A percentile compares a stretch with the other conserved stretches of the same genome.
These are phyloP conservation scores for Seriola dumerili DNA, from an alignment of 2,113 vertebrate species.

Conservation along the genomic window DNA sequence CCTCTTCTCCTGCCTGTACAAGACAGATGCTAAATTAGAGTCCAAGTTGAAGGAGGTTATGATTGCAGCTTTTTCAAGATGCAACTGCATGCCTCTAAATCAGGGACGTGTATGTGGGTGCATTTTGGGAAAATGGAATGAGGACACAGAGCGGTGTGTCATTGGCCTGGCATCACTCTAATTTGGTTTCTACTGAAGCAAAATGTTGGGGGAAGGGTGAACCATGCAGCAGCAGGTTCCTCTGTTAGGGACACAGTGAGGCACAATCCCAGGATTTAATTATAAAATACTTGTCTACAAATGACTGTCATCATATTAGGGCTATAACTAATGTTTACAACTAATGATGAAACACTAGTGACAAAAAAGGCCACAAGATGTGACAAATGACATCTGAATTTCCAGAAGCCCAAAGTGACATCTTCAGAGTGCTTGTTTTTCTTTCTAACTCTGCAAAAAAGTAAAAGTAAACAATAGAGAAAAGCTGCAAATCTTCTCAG, in stretches of 20 bases:
- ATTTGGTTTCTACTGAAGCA: conserved; percentile 58
- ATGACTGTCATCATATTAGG: neutral
- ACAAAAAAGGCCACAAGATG: no score
- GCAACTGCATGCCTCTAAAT: conserved; percentile 20
- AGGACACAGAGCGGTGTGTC: conserved; percentile 60
- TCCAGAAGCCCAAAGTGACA: neutral
- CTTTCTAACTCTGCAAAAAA: no score
- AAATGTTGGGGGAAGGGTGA: conserved; percentile 63
- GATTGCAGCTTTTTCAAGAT: neutral
- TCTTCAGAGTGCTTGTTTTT: no score
- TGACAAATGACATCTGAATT: neutral
- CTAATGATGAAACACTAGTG: neutral
- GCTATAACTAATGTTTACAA: neutral
- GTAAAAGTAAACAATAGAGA: no score
- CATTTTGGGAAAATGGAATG: conserved; percentile 46
- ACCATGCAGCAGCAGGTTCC: conserved; percentile 40
- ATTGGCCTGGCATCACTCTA: conserved; percentile 47
- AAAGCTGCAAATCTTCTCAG: no score
- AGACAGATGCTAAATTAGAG: conserved; percentile 15
- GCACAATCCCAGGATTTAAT: conserved; percentile 4
- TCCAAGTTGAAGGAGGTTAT: conserved; percentile 52
- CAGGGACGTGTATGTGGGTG: conserved; percentile 19
- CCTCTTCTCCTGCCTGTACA: conserved; percentile 7
- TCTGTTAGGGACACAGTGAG: conserved; percentile 28
- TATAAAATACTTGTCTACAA: neutral